Percentiles rank a stretch among this genome's conserved stretches.
Evolutionary conservation across 2,113 vertebrate genomes (phyloP).

Genomic region (Vidua chalybeata): DNA sequence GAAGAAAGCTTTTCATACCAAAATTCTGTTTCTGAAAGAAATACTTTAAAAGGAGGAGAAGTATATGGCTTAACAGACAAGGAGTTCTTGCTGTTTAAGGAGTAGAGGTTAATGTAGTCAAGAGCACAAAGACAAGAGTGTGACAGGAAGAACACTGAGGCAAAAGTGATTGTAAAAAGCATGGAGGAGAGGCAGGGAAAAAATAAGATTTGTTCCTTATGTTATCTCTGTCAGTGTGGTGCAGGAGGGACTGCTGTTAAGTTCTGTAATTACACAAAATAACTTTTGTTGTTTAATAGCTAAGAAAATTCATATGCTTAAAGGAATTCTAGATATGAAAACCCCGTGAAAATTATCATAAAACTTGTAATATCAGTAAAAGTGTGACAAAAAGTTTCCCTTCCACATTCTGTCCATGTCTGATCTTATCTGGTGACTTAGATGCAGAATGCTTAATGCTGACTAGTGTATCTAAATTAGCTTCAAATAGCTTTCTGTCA

Average conservation of each 20-base stretch:
- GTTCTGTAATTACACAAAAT: background rate
- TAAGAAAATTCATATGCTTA: background rate
- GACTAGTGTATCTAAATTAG: background rate
- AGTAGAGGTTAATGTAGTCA: background rate
- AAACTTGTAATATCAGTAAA: background rate
- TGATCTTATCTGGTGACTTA: background rate
- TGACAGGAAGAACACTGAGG: background rate
- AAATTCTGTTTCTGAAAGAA: conserved; percentile 9
- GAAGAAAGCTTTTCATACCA: background rate
- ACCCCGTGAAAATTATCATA: background rate
- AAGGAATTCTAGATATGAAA: background rate
- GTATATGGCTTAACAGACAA: background rate
- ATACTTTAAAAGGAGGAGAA: background rate
- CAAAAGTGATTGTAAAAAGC: background rate
- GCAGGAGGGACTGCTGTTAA: background rate
- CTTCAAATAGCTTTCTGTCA: background rate
- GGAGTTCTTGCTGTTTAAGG: background rate
- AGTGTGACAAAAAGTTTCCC: background rate
- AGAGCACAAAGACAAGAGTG: background rate
- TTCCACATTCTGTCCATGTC: background rate
- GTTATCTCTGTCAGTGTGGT: background rate
- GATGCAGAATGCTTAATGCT: background rate
- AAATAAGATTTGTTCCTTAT: background rate
- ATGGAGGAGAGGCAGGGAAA: background rate
- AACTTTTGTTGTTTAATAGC: background rate